A percentile compares a stretch with the other conserved stretches of the same genome.
Evolutionary conservation across 2,113 vertebrate species (phyloP).

Genomic region (Microcebus jonahi): DNA sequence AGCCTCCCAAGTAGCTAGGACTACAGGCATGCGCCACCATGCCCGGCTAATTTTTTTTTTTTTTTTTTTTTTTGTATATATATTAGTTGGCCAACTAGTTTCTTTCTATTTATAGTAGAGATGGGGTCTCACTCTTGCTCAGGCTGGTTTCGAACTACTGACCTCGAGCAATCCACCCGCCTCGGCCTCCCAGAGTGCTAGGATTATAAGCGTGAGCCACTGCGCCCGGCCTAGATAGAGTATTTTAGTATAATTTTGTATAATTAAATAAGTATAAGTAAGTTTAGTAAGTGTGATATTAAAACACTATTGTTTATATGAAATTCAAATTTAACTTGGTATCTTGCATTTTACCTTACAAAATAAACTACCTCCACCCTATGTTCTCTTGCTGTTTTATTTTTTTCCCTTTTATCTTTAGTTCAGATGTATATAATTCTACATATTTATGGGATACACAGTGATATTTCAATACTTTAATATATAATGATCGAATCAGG

Average conservation of each 20-base stretch:
- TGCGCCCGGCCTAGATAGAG: background rate
- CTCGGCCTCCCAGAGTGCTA: too few relatives aligned
- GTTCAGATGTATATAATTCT: background rate
- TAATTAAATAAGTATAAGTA: background rate
- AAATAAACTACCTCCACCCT: background rate
- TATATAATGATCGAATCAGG: background rate
- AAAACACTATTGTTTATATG: background rate
- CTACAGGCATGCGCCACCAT: too few relatives aligned
- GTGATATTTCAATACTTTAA: background rate
- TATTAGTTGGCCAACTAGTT: too few relatives aligned
- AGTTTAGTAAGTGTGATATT: background rate
- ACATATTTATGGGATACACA: background rate
- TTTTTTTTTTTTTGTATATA: too few relatives aligned
- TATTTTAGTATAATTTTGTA: background rate
- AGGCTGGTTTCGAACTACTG: too few relatives aligned
- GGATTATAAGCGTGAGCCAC: too few relatives aligned
- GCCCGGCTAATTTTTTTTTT: too few relatives aligned
- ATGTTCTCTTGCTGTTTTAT: background rate
- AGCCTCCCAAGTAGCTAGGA: too few relatives aligned
- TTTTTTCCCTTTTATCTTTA: background rate
- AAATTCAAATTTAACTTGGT: slow-evolving; percentile 12
- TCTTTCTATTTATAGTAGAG: too few relatives aligned
- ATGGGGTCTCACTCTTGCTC: too few relatives aligned
- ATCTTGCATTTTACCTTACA: background rate
- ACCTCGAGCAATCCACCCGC: too few relatives aligned